These are phyloP conservation scores for Miniopterus natalensis DNA, from an alignment of 2,113 vertebrate species.

Conservation along the genomic window DNA sequence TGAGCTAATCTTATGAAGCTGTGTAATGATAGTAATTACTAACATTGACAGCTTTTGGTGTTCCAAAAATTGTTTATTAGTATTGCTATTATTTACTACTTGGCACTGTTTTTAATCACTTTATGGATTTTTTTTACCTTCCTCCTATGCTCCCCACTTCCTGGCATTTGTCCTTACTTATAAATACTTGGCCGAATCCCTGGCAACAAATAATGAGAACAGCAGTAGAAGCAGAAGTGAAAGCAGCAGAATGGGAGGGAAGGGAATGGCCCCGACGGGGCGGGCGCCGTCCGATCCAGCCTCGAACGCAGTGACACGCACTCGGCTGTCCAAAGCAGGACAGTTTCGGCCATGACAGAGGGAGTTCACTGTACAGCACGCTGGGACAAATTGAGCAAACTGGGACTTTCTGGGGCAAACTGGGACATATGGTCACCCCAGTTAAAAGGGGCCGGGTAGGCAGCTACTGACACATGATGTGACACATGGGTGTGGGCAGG, in stretches of 20 bases:
- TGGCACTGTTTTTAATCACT: background rate
- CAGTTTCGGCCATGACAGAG: background rate
- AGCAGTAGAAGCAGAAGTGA: background rate
- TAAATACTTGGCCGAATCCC: background rate
- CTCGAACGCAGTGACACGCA: background rate
- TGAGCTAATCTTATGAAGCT: background rate
- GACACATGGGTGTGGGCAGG: background rate
- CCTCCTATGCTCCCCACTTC: background rate
- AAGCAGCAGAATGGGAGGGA: background rate
- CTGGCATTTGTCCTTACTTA: background rate
- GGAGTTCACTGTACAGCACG: background rate
- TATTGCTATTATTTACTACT: background rate
- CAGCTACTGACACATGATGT: background rate
- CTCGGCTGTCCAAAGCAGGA: background rate
- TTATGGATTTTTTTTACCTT: background rate
- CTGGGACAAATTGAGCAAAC: background rate
- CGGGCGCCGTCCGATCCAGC: background rate
- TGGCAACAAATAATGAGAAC: background rate
- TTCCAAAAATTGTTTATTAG: background rate
- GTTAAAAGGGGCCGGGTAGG: background rate
- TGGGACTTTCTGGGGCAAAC: background rate
- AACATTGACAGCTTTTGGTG: background rate
- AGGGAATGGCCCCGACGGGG: background rate
- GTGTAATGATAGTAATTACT: background rate
- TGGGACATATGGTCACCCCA: too few relatives aligned